Conservation (phyloP, 2,113 vertebrate species). For the Panthera uncia region DNA sequence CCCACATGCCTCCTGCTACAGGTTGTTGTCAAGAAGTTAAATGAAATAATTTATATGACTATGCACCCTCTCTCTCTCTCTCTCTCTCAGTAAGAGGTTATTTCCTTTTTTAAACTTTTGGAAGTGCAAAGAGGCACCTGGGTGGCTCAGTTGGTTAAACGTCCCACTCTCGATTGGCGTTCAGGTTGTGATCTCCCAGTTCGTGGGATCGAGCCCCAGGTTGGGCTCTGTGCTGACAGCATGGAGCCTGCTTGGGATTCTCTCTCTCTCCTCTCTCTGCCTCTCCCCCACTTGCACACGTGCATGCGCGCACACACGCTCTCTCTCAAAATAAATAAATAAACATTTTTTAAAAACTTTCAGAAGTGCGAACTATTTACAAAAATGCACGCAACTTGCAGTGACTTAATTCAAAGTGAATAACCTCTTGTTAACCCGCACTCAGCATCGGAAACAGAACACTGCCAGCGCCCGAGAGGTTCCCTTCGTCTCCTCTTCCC, state of each 20-base stretch:
- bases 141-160: too few species aligned
- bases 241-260: too few species aligned
- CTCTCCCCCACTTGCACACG: too few species aligned
- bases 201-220: too few species aligned
- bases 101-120: not conserved
- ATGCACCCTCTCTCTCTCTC: not conserved
- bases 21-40: not conserved
- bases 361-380: not conserved
- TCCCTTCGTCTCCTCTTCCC: too few species aligned
- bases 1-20: not conserved
- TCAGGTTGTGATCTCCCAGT: too few species aligned
- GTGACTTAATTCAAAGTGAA: not conserved
- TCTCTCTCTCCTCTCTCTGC: too few species aligned
- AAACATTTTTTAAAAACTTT: not conserved
- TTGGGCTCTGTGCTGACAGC: too few species aligned
- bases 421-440: not conserved
- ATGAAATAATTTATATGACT: constrained; percentile 3
- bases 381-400: not conserved
- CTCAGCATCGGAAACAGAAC: not conserved
- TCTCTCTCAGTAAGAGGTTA: not conserved
- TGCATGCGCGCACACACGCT: fast-evolving
- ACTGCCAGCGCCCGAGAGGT: fast-evolving
- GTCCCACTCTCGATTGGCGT: too few species aligned
- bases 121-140: not conserved
- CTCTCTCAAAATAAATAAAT: too few species aligned